Conservation (phyloP, 2,113 vertebrate species). For the Alligator mississippiensis region DNA sequence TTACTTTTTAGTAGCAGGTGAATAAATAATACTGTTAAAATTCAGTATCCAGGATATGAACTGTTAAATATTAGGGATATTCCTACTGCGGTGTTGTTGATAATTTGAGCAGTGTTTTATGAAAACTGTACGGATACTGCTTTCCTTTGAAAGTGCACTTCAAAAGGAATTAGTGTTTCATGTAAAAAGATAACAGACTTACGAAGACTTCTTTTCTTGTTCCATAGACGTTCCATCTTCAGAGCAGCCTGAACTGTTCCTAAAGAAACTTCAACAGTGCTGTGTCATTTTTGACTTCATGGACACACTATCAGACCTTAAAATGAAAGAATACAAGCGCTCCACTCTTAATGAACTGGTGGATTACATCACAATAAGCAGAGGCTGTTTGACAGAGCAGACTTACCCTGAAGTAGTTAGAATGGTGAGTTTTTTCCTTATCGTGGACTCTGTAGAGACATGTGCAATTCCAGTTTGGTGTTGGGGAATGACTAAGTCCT, state of each 20-base stretch:
- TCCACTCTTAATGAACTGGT: conserved; percentile 99
- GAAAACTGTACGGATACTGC: conserved; percentile 62
- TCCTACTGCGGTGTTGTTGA: conserved; percentile 34
- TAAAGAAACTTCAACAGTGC: conserved; percentile 99
- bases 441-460: conserved; percentile 68
- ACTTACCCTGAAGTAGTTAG: conserved; percentile 99
- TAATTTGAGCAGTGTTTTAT: conserved; percentile 72
- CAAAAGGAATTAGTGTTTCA: conserved; percentile 77
- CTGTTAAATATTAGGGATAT: neutral
- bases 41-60: conserved; percentile 12
- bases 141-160: conserved; percentile 77
- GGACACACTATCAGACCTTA: conserved; percentile 99
- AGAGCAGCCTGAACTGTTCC: conserved; percentile 99
- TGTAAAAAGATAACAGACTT: conserved; percentile 79
- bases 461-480: neutral
- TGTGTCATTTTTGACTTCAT: conserved; percentile 99
- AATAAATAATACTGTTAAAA: conserved; percentile 15
- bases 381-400: conserved; percentile 99
- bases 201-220: conserved; percentile 79
- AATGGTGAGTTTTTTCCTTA: conserved; percentile 92
- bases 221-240: conserved; percentile 93
- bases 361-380: conserved; percentile 99
- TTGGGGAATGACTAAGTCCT: conserved; percentile 18
- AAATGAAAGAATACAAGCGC: conserved; percentile 99
- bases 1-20: conserved; percentile 33